These are phyloP conservation scores for Drosophila testacea DNA, from an alignment of 2,888 invertebrate species.

Conservation along the genomic window DNA sequence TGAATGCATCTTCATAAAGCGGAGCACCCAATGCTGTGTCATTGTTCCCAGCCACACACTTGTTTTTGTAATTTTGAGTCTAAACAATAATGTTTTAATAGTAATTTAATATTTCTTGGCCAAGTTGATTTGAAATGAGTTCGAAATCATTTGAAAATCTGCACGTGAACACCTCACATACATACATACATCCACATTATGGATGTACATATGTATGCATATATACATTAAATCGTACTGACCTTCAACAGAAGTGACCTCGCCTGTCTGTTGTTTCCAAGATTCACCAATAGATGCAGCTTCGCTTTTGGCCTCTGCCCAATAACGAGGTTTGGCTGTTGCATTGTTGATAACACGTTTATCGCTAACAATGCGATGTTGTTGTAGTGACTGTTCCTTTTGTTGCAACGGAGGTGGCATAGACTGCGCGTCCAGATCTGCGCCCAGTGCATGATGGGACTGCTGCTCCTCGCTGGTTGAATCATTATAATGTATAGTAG, in stretches of 20 bases:
- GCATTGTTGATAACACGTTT: constrained; percentile 74
- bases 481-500: constrained; percentile 83
- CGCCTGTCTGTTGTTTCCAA: constrained; percentile 4
- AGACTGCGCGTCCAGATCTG: constrained; percentile 23
- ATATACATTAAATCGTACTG: constrained; percentile 13
- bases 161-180: neutral
- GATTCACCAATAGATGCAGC: constrained; percentile 1
- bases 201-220: neutral
- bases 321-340: constrained; percentile 56
- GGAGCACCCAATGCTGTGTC: constrained; percentile 27
- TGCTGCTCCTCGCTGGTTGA: constrained; percentile 23
- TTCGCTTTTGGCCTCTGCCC: constrained; percentile 38
- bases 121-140: constrained; percentile 1
- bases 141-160: neutral
- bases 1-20: constrained; percentile 15
- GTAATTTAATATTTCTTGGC: constrained; percentile 12
- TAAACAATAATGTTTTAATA: constrained; percentile 18
- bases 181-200: neutral
- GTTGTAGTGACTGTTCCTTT: constrained; percentile 19
- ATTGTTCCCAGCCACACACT: constrained; percentile 30
- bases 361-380: constrained; percentile 60
- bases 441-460: neutral
- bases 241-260: constrained; percentile 31
- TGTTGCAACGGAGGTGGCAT: constrained; percentile 49
- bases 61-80: constrained; percentile 50